Evolutionary conservation across 2,888 invertebrate genomes (phyloP), one percentile per base, ranked within the genome.

Genomic region (Erebia ligea): DNA sequence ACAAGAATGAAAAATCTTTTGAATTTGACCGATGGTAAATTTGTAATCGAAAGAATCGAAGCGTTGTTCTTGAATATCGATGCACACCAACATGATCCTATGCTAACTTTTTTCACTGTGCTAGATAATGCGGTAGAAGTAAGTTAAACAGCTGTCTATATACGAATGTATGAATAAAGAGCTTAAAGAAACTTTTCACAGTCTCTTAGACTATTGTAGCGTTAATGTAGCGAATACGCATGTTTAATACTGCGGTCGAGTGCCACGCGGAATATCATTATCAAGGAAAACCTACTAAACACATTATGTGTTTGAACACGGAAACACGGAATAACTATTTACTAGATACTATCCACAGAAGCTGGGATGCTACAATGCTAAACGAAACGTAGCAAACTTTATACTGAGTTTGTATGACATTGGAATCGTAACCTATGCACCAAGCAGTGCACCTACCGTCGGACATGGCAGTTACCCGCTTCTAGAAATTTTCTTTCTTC

Each of bases 221-320:
- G 57, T 48, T 58, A 57, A 50, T 56, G 63, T n/a, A 64, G 11
- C 63, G 19, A 71, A 61, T 48, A 40, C 50, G 40, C 50, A 61
- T 45, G 45, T 68, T 67, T 61, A 57, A 17, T 64, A 54, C 21
- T 21, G 58, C 52, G 56, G 61, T 40, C 62, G 58, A 67, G 54
- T 63, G 65, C 54, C 65, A 67, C 63, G 64, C 68, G 66, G 62
- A 69, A 57, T 67, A 73, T 67, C n/a, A 56, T 67, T 71, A 67
- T 70, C 71, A 40, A 66, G 54, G 57, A 62, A 70, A 56, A 42
- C 40, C 19, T 34, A 67, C 50, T 34, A 42, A 56, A 11, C 64
- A 63, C n/a, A 68, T 69, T 40, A 62, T 67, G 66, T 25, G 25
- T 25, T 25, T 25, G 3, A 21, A 25, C 25, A 34, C 34, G 34